Base-by-base conservation (phyloP, 2,113 vertebrate genomes). In the Marmota flaviventris region DNA sequence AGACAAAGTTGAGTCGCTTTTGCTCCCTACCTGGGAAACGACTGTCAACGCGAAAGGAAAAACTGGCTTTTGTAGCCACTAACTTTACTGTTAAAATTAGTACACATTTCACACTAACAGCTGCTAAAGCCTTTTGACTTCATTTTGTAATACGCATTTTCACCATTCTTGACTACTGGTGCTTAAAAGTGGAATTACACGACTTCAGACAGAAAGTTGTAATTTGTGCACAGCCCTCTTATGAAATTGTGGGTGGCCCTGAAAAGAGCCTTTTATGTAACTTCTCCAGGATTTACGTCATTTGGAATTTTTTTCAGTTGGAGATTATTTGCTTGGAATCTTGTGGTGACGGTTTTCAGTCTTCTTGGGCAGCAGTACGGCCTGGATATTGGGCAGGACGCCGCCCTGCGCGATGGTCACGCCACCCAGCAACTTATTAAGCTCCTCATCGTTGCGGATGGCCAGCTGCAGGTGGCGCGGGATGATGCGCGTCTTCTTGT, bases 221-320 rank as follows among this genome's bases (percentile, higher is more conserved):
- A 17, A 5, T 0, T 1, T 8, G 32, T 67, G 72, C n/a, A 65
- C 79, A 78, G 63, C 45, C 53, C 69, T 92, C 48, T 9, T 0
- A 58, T 24, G 65, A 90, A 4, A 53, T 24, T 4, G 25, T 82
- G 22, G 53, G 75, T 86, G 95, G 89, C 96, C 93, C 91, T 95
- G 56, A 91, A 96, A 84, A 97, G 89, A 95, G 82, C 95, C 81
- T 92, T 94, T 96, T 63, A 13, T 77, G 37, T 69, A 12, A 8
- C 0, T 7, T 45, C 34, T 39, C 32, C 14, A 14, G 17, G 27
- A 3, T 11, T 65, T 12, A 29, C 20, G 4, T 4, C 22, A 32
- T 1, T 53, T 2, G 5, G 9, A 2, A 37, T 0, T 65, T 27
- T 27, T 45, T 12, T 1, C 6, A 9, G 20, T 9, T 11, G 1